Conservation (phyloP, 2,888 invertebrate species). For the Ischnus inquisitorius region DNA sequence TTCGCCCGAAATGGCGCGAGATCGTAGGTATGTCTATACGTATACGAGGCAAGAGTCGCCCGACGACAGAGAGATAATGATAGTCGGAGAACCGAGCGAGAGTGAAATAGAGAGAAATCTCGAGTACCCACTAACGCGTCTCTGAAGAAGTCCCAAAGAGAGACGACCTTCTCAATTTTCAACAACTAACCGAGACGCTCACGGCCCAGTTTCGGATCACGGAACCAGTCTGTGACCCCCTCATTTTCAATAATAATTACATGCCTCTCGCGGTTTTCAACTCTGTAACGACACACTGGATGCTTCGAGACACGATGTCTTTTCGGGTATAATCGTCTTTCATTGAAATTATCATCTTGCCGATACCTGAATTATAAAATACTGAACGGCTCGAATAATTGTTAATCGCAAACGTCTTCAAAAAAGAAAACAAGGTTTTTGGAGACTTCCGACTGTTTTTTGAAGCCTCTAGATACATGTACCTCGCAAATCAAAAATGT, state of each 20-base stretch:
- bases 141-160: constrained; percentile 17
- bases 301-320: not conserved
- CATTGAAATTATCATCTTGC: not conserved
- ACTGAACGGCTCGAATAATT: not conserved
- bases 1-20: constrained; percentile 80
- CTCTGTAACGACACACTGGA: not conserved
- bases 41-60: constrained; percentile 35
- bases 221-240: not conserved
- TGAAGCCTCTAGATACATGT: not conserved
- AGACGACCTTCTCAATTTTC: constrained; percentile 32
- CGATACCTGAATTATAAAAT: not conserved
- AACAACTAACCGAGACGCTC: constrained; percentile 3
- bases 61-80: constrained; percentile 4
- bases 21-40: constrained; percentile 69
- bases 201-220: constrained; percentile 4
- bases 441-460: too few species aligned
- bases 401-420: not conserved
- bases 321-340: not conserved
- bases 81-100: not conserved
- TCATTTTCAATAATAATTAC: not conserved
- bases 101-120: not conserved
- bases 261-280: not conserved
- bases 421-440: not conserved
- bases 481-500: not conserved
- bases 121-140: constrained; percentile 16